Evolutionary conservation across 2,113 vertebrate genomes (phyloP).

Genomic region (Leucopsar rothschildi): DNA sequence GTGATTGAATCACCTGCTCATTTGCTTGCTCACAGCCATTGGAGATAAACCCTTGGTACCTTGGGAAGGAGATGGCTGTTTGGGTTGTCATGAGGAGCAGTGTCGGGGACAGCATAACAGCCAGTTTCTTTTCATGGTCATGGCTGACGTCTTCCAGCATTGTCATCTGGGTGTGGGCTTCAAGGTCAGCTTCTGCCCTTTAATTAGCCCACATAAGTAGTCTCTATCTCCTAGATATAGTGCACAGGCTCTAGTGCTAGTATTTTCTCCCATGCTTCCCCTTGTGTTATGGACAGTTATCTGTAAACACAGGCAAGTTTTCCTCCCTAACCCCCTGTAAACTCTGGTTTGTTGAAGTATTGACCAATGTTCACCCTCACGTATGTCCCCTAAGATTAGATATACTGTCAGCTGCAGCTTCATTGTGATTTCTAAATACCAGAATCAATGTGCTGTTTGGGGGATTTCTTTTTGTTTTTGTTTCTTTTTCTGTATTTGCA

Average conservation of each 20-base stretch:
- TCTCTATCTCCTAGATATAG: not conserved
- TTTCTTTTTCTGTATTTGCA: not conserved
- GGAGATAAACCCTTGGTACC: not conserved
- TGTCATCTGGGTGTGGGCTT: not conserved
- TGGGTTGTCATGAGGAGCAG: not conserved
- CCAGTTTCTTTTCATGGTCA: not conserved
- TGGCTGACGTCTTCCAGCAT: not conserved
- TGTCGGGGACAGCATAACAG: not conserved
- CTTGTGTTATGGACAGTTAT: not conserved
- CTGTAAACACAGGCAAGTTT: not conserved
- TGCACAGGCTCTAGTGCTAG: not conserved
- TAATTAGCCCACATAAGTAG: not conserved
- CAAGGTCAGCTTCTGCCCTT: not conserved
- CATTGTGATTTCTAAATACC: not conserved
- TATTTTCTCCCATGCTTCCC: not conserved
- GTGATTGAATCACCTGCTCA: not conserved
- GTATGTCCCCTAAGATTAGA: not conserved
- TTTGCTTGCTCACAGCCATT: not conserved
- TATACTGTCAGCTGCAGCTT: not conserved
- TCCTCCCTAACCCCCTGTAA: not conserved
- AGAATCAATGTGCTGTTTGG: not conserved
- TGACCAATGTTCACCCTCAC: not conserved
- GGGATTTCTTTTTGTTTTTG: fast-evolving
- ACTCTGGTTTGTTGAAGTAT: not conserved
- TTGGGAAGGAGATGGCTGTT: not conserved